phyloP scores from a whole-genome alignment of 1,140 invertebrate genomes.

The Bathynomus jamesi region DNA sequence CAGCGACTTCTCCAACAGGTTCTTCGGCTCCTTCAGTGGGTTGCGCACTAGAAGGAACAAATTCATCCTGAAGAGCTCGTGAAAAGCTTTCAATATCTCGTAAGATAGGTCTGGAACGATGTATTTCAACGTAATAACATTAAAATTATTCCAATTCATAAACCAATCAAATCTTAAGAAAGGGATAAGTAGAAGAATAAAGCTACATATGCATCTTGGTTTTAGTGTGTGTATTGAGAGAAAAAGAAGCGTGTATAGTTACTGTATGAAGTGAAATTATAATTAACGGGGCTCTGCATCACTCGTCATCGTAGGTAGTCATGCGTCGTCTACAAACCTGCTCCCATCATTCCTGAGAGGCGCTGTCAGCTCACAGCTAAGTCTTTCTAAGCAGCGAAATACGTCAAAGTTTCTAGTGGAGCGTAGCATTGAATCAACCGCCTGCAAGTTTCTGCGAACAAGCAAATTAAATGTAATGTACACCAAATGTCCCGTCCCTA shows the following conservation, averaged over 20 bases:
- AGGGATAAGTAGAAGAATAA: too few relatives aligned
- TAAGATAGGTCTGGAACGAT: background rate
- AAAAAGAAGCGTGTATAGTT: background rate
- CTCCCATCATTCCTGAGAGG: slow-evolving; percentile 6
- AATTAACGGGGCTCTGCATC: too few relatives aligned
- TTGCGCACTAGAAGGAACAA: background rate
- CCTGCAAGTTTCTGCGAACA: slow-evolving; percentile 10
- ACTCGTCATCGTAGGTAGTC: background rate
- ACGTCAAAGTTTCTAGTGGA: slow-evolving; percentile 10
- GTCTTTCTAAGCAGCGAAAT: slow-evolving; percentile 11
- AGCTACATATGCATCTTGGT: too few relatives aligned
- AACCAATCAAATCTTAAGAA: too few relatives aligned
- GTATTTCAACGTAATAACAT: background rate
- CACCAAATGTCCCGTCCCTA: background rate
- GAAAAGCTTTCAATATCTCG: background rate
- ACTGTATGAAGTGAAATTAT: too few relatives aligned
- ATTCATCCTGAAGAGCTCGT: background rate
- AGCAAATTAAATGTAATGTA: background rate
- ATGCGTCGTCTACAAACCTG: background rate
- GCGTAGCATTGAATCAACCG: slow-evolving; percentile 10
- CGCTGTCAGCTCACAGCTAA: slow-evolving; percentile 14
- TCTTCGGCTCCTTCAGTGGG: background rate
- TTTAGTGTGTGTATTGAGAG: background rate
- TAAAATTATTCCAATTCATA: too few relatives aligned
- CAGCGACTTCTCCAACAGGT: background rate